phyloP scores from a whole-genome alignment of 2,888 invertebrate genomes.

The Dicycla oo region DNA sequence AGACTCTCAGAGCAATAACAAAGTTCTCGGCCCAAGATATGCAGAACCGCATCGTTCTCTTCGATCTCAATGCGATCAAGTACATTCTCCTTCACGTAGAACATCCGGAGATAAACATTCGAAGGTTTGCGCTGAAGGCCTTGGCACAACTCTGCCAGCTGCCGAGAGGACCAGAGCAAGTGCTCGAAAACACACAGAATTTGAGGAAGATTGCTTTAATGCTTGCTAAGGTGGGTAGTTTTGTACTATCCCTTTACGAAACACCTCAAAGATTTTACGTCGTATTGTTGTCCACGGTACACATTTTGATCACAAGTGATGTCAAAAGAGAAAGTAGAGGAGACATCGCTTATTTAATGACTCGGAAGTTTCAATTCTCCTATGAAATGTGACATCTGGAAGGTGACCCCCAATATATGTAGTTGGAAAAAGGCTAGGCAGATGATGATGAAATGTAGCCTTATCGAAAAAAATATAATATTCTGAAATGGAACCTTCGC shows the following conservation, averaged over 20 bases:
- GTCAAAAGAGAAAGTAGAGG: neutral
- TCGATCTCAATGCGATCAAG: slow-evolving; percentile 78
- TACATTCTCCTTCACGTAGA: slow-evolving; percentile 83
- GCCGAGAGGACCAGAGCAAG: slow-evolving; percentile 84
- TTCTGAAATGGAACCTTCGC: neutral
- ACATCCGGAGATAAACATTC: slow-evolving; percentile 81
- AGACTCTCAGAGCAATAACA: slow-evolving; percentile 87
- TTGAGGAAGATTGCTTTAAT: slow-evolving; percentile 83
- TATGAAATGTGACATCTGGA: neutral
- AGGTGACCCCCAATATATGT: neutral
- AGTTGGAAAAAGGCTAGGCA: neutral
- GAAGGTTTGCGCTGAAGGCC: slow-evolving; percentile 88
- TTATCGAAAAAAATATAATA: neutral
- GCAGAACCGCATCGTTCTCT: slow-evolving; percentile 79
- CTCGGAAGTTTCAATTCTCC: neutral
- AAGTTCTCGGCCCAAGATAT: slow-evolving; percentile 85
- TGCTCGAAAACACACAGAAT: slow-evolving; percentile 80
- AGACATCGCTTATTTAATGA: neutral
- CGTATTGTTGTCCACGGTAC: neutral
- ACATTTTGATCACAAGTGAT: neutral
- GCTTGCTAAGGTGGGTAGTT: slow-evolving; percentile 77
- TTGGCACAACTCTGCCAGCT: slow-evolving; percentile 88
- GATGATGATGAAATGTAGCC: neutral
- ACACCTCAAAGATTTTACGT: no score
- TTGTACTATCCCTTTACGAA: neutral